Conservation (phyloP, 2,888 invertebrate species). For the Ametastegia equiseti region DNA sequence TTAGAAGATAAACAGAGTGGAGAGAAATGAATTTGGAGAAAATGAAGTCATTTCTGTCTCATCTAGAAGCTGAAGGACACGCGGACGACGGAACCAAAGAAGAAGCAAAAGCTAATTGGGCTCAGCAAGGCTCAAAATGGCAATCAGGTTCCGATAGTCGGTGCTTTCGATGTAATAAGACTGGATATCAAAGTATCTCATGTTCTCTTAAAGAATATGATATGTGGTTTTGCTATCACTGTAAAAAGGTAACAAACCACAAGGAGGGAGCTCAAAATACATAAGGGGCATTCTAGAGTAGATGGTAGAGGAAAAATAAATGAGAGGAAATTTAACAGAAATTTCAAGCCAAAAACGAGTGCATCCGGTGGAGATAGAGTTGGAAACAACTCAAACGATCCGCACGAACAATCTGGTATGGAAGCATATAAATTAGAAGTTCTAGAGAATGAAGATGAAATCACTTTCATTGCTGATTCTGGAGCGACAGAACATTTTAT, state of each 20-base stretch:
- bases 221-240: too few species aligned
- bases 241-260: too few species aligned
- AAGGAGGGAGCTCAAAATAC: not conserved
- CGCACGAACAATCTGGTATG: constrained; percentile 1
- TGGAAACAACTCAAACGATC: not conserved
- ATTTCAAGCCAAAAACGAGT: not conserved
- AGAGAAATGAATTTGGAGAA: constrained; percentile 52
- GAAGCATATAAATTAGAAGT: too few species aligned
- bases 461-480: constrained; percentile 51
- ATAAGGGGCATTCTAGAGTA: not conserved
- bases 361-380: not conserved
- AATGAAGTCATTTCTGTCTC: constrained; percentile 51
- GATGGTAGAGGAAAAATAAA: not conserved
- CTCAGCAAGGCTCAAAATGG: constrained; percentile 6
- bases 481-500: constrained; percentile 51
- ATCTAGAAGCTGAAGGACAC: constrained; percentile 50
- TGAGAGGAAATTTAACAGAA: not conserved
- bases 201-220: too few species aligned
- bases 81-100: constrained; percentile 42
- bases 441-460: not conserved
- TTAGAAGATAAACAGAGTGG: constrained; percentile 24
- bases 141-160: constrained; percentile 32
- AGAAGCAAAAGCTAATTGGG: constrained; percentile 11
- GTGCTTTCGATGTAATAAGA: too few species aligned
- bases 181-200: too few species aligned